Conservation (phyloP, 37 sponge, comb jelly and placozoan genomes). For the Corticium candelabrum region DNA sequence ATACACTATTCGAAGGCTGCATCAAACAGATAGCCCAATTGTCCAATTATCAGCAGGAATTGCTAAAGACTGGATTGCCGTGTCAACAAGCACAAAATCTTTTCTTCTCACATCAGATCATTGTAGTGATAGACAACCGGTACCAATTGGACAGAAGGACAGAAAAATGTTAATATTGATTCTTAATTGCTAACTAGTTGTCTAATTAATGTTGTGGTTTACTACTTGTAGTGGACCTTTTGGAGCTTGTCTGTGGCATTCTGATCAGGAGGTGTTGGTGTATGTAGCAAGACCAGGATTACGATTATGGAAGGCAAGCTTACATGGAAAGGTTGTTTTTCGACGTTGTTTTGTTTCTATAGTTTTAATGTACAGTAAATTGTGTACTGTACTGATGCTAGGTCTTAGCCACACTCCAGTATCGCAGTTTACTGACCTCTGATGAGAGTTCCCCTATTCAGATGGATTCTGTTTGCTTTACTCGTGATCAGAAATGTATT, state of each 20-base stretch:
- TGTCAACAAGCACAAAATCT: background rate
- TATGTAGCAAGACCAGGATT: background rate
- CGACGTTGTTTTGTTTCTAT: too few relatives aligned
- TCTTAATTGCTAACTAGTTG: too few relatives aligned
- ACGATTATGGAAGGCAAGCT: background rate
- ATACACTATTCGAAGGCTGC: too few relatives aligned
- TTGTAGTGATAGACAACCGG: background rate
- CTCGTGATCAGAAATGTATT: too few relatives aligned
- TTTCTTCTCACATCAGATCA: background rate
- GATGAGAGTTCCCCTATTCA: too few relatives aligned
- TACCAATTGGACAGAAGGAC: background rate
- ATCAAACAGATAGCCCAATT: background rate
- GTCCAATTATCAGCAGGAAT: background rate
- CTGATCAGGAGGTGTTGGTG: background rate
- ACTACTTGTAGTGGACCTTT: background rate
- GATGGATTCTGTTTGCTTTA: too few relatives aligned
- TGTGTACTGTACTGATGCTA: too few relatives aligned
- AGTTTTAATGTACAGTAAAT: too few relatives aligned
- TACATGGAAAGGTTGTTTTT: background rate
- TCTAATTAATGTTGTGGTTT: too few relatives aligned
- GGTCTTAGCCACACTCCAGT: too few relatives aligned
- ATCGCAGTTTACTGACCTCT: too few relatives aligned
- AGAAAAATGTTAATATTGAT: background rate
- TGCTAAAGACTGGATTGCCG: background rate
- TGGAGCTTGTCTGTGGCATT: background rate